phyloP scores from a whole-genome alignment of 2,888 invertebrate species.

The Rotaria sp. region DNA sequence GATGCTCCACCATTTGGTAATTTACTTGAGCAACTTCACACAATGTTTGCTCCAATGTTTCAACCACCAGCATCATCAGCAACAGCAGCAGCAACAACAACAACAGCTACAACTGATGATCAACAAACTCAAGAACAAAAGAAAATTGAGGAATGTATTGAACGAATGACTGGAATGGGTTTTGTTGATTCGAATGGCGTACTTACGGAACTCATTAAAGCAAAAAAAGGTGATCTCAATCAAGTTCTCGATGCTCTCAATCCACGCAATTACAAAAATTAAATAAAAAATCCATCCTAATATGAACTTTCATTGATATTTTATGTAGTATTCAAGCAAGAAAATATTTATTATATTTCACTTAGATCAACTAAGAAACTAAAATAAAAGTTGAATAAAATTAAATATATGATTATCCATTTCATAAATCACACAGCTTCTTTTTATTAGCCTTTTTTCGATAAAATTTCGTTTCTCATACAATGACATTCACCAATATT shows the following conservation, averaged over 20 bases:
- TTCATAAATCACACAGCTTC: too few species aligned
- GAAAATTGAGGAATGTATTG: slow-evolving; percentile 17
- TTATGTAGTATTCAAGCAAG: neutral
- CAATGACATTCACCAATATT: too few species aligned
- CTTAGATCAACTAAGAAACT: neutral
- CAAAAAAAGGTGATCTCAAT: slow-evolving; percentile 5
- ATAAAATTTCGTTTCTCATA: too few species aligned
- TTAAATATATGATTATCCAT: neutral
- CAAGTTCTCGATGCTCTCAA: neutral
- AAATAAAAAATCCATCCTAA: neutral
- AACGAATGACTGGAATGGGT: slow-evolving; percentile 23
- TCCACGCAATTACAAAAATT: slow-evolving; percentile 19
- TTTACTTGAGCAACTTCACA: neutral
- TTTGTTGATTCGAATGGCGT: neutral
- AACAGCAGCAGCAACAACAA: neutral
- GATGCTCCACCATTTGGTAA: neutral
- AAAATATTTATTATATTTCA: neutral
- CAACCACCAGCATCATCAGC: neutral
- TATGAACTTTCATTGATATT: neutral
- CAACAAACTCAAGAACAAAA: neutral
- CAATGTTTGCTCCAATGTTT: neutral
- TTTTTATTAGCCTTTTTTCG: too few species aligned
- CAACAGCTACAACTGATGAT: neutral
- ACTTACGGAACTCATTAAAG: neutral
- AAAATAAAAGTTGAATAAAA: neutral